These are phyloP conservation scores for Platichthys stellatus DNA, from an alignment of 2,113 vertebrate species.

Conservation along the genomic window DNA sequence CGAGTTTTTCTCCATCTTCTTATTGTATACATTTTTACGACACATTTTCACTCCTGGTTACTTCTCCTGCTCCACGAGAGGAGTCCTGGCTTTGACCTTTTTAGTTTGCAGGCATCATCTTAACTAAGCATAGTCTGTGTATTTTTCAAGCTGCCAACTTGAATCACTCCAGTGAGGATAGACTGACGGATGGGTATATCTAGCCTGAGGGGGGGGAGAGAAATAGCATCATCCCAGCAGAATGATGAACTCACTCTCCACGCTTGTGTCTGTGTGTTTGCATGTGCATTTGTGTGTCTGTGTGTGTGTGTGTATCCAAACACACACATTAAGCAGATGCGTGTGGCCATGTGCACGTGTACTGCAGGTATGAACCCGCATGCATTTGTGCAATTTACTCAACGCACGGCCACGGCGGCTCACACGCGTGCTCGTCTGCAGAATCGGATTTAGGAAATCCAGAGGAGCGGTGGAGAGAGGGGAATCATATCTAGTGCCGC, in stretches of 20 bases:
- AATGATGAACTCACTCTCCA: constrained; percentile 49
- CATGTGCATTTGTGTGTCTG: constrained; percentile 9
- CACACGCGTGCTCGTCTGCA: constrained; percentile 27
- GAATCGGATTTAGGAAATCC: constrained; percentile 48
- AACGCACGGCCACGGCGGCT: constrained; percentile 47
- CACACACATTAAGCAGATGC: not conserved
- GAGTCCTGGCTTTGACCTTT: constrained; percentile 69
- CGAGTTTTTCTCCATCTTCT: not conserved
- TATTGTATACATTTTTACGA: constrained; percentile 2
- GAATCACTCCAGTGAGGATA: constrained; percentile 60
- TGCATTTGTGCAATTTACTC: constrained; percentile 47
- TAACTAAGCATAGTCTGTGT: constrained; percentile 62
- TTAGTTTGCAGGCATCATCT: constrained; percentile 63
- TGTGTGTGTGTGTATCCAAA: not conserved
- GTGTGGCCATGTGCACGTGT: constrained; percentile 4
- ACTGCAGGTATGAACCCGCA: constrained; percentile 20
- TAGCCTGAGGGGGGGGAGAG: constrained; percentile 66
- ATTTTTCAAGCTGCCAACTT: constrained; percentile 65
- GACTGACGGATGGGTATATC: constrained; percentile 70
- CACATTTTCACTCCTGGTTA: constrained; percentile 2
- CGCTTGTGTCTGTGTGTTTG: constrained; percentile 3
- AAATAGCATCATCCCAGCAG: constrained; percentile 59
- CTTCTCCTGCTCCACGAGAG: constrained; percentile 36
- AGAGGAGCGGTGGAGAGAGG: not conserved
- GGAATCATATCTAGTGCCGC: constrained; percentile 31